Conservation (phyloP, 2,888 invertebrate genomes). For the Stenichneumon culpator region DNA sequence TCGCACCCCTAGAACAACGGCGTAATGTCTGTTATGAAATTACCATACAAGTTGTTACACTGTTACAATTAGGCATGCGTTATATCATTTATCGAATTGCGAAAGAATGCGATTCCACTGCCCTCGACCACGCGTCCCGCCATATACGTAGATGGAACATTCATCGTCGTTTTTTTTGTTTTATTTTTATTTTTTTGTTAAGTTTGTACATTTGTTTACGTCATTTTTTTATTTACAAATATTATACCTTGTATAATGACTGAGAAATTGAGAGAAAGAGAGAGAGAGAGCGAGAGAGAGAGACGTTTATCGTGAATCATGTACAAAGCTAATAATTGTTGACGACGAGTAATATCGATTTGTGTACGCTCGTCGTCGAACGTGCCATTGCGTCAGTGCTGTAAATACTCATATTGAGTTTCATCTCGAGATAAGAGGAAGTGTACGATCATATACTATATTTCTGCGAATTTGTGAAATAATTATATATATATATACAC, state of each 20-base stretch:
- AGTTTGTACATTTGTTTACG: slow-evolving; percentile 76
- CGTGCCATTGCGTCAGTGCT: slow-evolving; percentile 82
- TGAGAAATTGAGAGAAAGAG: slow-evolving; percentile 48
- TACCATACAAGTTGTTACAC: background rate
- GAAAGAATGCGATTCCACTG: slow-evolving; percentile 61
- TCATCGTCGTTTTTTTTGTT: slow-evolving; percentile 55
- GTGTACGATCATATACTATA: slow-evolving; percentile 43
- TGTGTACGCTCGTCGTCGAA: slow-evolving; percentile 73
- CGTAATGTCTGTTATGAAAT: background rate
- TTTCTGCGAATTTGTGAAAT: slow-evolving; percentile 38
- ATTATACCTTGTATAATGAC: slow-evolving; percentile 51
- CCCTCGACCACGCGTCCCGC: slow-evolving; percentile 28
- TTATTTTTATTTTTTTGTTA: slow-evolving; percentile 70
- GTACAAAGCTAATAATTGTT: slow-evolving; percentile 82
- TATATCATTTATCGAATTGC: slow-evolving; percentile 29
- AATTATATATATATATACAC: background rate
- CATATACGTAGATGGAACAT: slow-evolving; percentile 32
- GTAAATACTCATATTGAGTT: slow-evolving; percentile 77
- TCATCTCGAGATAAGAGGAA: slow-evolving; percentile 60
- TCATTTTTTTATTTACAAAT: slow-evolving; percentile 59
- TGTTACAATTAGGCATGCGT: background rate
- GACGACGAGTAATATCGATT: slow-evolving; percentile 60
- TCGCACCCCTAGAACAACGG: background rate
- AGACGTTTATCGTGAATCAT: slow-evolving; percentile 70
- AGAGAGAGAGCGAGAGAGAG: slow-evolving; percentile 27